phyloP scores from a whole-genome alignment of 2,888 invertebrate genomes.

The Lepeophtheirus nordmannii region DNA sequence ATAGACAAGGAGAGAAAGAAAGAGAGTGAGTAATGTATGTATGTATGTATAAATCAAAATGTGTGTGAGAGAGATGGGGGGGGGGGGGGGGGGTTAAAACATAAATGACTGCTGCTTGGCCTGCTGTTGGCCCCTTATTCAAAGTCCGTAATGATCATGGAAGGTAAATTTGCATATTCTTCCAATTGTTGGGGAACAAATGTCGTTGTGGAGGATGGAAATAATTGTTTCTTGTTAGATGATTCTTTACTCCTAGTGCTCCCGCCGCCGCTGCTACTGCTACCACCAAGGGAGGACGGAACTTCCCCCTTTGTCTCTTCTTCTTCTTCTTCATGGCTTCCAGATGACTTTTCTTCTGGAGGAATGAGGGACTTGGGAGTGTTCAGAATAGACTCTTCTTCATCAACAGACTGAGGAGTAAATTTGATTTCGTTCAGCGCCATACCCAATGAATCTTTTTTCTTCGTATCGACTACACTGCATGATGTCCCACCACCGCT shows the following conservation, averaged over 20 bases:
- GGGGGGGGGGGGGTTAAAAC: too few relatives aligned
- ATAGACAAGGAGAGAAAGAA: not conserved
- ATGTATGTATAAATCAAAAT: too few relatives aligned
- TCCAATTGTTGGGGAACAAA: not conserved
- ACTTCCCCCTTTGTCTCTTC: not conserved
- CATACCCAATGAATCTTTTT: not conserved
- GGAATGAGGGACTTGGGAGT: slow-evolving; percentile 21
- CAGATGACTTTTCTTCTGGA: not conserved
- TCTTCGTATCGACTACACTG: too few relatives aligned
- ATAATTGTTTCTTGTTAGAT: not conserved
- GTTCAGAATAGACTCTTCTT: slow-evolving; percentile 18
- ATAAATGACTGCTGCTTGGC: too few relatives aligned
- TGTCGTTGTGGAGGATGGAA: not conserved
- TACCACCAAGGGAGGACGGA: not conserved
- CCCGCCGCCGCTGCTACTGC: too few relatives aligned
- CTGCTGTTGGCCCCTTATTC: not conserved
- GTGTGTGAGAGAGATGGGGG: too few relatives aligned
- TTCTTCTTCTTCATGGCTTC: not conserved
- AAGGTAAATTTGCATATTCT: not conserved
- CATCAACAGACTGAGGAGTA: slow-evolving; percentile 1
- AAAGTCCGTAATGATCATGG: slow-evolving; percentile 4
- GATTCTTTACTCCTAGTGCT: too few relatives aligned
- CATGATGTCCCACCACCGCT: too few relatives aligned
- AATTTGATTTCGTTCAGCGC: not conserved
- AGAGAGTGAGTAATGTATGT: not conserved